These are phyloP conservation scores for Pachliopta kotzebuea DNA, from an alignment of 2,888 invertebrate genomes.

Conservation along the genomic window DNA sequence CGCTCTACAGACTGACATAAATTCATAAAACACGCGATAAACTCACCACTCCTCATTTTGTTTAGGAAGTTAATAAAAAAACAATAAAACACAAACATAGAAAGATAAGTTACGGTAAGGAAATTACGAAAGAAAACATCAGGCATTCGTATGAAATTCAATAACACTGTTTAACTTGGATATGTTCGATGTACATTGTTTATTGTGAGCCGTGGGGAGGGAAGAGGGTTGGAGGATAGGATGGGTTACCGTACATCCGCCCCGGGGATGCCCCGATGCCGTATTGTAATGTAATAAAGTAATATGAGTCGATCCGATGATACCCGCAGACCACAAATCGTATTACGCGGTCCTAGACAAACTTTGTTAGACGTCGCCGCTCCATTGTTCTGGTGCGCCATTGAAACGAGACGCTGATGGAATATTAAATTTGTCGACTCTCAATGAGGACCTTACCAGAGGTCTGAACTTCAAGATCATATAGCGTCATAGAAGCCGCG, in stretches of 20 bases:
- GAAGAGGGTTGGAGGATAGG: too few relatives aligned
- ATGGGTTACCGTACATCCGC: conserved; percentile 13
- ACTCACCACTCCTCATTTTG: too few relatives aligned
- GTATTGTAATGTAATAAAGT: conserved; percentile 22
- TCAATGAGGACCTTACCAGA: too few relatives aligned
- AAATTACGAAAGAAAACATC: not conserved
- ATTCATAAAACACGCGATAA: too few relatives aligned
- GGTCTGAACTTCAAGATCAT: too few relatives aligned
- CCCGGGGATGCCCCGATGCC: conserved; percentile 13
- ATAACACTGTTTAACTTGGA: conserved; percentile 11
- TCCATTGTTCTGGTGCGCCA: not conserved
- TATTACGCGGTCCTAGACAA: conserved; percentile 20
- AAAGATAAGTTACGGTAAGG: too few relatives aligned
- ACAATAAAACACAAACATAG: not conserved
- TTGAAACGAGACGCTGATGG: conserved; percentile 15
- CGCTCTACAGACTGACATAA: too few relatives aligned
- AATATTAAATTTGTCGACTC: not conserved
- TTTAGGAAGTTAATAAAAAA: not conserved
- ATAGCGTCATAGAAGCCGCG: too few relatives aligned
- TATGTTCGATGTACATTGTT: conserved; percentile 3
- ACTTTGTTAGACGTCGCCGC: conserved; percentile 21
- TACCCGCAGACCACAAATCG: conserved; percentile 18
- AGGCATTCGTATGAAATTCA: conserved; percentile 9
- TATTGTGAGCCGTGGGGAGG: conserved; percentile 4
- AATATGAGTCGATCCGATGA: conserved; percentile 12